Evolutionary conservation across 2,888 invertebrate species (phyloP), one percentile per base, ranked within the genome.

Genomic region (Ditylenchus weischeri): DNA sequence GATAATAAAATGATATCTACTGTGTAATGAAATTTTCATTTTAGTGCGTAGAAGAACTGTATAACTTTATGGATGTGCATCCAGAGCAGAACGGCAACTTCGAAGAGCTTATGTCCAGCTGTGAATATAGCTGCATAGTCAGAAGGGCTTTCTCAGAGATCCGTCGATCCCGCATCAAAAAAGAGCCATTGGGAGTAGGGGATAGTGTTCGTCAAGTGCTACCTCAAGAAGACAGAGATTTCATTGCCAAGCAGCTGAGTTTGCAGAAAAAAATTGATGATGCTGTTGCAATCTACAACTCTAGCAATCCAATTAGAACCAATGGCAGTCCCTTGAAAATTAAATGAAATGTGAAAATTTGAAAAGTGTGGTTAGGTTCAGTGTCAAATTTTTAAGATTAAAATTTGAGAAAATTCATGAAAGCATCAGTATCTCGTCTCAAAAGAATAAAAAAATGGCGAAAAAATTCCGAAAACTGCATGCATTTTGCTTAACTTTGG

Each of bases 51-150:
- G 69, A 73, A 21, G 69, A 72, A 23, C 36, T 72, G 4, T 72
- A 64, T 61, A 65, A 69, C 49, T 74, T 72, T 43, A 63, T 72
- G 66, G 66, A 72, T 29, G 54, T 64, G 13, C 68, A 74, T 48
- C 58, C 70, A 0, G 69, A 74, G 13, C 65, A 74, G 23, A 51
- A 29, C 47, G 35, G 36, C 5, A 62, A 69, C 11, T 72, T 74
- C 59, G 69, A 74, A n/a, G 63, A 66, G 60, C 47, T 72, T 43
- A 58, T 72, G 62, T 51, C 49, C 18, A 23, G 51, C 3, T 69
- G 68, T 54, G 57, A 54, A 43, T 64, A 62, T 59, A 57, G 51
- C 6, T 63, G 36, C 54, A 57, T 62, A 21, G 35, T 69, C 1
- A 47, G 60, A 7, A 47, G 60, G 43, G 62, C 64, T 29, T 69